A percentile compares a stretch with the other conserved stretches of the same genome.
Evolutionary conservation across 2,888 invertebrate species (phyloP).

Genomic region (Aphodius sticticus): DNA sequence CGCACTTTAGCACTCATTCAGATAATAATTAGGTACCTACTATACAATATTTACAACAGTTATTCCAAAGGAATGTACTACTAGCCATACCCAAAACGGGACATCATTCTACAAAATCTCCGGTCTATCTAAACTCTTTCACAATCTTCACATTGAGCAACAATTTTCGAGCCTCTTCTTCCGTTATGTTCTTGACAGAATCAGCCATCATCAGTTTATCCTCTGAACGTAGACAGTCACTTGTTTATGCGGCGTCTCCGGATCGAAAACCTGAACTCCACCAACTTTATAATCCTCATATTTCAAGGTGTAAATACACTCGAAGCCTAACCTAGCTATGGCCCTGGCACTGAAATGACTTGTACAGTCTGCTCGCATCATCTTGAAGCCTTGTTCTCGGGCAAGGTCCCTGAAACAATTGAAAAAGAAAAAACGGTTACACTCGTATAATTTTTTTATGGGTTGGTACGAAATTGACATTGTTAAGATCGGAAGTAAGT

Average conservation of each 20-base stretch:
- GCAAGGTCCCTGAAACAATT: slow-evolving; percentile 67
- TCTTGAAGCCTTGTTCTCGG: slow-evolving; percentile 62
- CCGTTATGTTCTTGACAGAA: background rate
- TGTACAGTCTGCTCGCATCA: slow-evolving; percentile 77
- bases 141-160: background rate
- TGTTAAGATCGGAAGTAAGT: background rate
- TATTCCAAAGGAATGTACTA: background rate
- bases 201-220: slow-evolving; percentile 31
- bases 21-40: background rate
- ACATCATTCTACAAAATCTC: background rate
- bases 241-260: slow-evolving; percentile 62
- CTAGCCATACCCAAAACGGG: background rate
- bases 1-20: background rate
- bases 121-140: background rate
- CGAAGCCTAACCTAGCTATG: slow-evolving; percentile 75
- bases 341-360: slow-evolving; percentile 80
- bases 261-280: slow-evolving; percentile 68
- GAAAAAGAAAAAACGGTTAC: slow-evolving; percentile 13
- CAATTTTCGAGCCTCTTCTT: background rate
- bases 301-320: slow-evolving; percentile 69
- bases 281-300: slow-evolving; percentile 72
- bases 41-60: background rate
- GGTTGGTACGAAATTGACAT: slow-evolving; percentile 18
- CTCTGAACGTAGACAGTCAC: slow-evolving; percentile 51
- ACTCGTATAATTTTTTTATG: background rate